Conservation (phyloP, 2,113 vertebrate genomes). For the Oenanthe oenanthe region DNA sequence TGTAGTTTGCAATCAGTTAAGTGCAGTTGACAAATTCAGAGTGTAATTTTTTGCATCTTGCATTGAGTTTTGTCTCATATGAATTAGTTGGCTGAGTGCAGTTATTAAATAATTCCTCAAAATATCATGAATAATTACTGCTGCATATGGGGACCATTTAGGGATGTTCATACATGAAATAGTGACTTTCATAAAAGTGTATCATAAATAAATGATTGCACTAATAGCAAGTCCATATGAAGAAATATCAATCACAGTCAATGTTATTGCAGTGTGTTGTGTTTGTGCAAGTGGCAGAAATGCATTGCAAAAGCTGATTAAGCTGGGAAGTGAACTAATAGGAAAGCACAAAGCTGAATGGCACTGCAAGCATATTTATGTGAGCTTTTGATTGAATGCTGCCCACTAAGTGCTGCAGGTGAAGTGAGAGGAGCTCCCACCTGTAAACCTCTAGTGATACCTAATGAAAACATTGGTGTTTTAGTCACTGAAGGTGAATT, state of each 20-base stretch:
- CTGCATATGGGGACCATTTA: conserved; percentile 7
- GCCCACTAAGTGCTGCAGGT: conserved; percentile 10
- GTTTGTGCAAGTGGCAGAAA: conserved; percentile 51
- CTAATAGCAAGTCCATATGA: conserved; percentile 17
- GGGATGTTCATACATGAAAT: conserved; percentile 13
- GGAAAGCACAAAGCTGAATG: conserved; percentile 10
- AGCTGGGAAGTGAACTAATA: conserved; percentile 29
- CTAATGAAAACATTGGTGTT: background rate
- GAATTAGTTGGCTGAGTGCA: conserved; percentile 25
- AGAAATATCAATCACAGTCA: background rate
- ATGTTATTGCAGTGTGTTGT: background rate
- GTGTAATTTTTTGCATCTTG: background rate
- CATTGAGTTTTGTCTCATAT: background rate
- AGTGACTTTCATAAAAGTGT: conserved; percentile 42
- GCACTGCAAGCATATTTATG: conserved; percentile 17
- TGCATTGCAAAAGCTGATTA: conserved; percentile 65
- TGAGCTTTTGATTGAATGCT: conserved; percentile 37
- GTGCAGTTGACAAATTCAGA: background rate
- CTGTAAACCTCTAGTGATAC: background rate
- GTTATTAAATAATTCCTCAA: conserved; percentile 53
- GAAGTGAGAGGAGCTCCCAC: background rate
- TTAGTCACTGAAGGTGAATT: background rate
- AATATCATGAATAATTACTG: conserved; percentile 39
- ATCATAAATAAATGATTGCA: conserved; percentile 51
- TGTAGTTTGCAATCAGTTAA: background rate